Percentiles rank a stretch among this genome's conserved stretches.
phyloP scores from a whole-genome alignment of 2,797 vertebrate genomes.

The Knipowitschia caucasica region DNA sequence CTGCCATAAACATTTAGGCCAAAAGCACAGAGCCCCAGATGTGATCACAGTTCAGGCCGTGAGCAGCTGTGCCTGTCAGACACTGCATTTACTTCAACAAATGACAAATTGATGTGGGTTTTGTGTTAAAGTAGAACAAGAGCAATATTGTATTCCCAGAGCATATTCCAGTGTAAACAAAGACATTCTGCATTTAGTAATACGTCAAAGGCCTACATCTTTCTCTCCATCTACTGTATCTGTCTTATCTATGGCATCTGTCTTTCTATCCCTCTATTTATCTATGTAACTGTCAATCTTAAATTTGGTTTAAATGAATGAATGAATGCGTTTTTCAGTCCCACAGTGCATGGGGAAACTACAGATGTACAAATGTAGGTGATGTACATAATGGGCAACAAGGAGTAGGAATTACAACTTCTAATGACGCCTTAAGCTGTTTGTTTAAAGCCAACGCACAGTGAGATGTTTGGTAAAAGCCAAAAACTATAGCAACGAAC shows the following conservation, averaged over 20 bases:
- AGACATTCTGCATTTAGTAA: background rate
- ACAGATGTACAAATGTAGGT: too few relatives aligned
- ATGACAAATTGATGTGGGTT: conserved; percentile 5
- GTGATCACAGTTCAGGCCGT: conserved; percentile 2
- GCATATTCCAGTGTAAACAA: background rate
- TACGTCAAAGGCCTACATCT: background rate
- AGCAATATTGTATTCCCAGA: background rate
- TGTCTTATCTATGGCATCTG: too few relatives aligned
- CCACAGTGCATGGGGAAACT: too few relatives aligned
- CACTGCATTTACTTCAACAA: conserved; percentile 3
- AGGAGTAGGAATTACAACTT: too few relatives aligned
- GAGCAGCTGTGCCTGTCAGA: conserved; percentile 6
- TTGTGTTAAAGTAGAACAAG: conserved; percentile 1
- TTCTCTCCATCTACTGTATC: too few relatives aligned
- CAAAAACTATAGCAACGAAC: background rate
- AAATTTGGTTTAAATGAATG: too few relatives aligned
- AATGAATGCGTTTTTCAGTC: too few relatives aligned
- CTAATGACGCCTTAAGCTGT: too few relatives aligned
- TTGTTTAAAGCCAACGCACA: too few relatives aligned
- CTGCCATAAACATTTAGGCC: conserved; percentile 4
- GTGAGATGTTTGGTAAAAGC: background rate
- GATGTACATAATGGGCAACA: too few relatives aligned
- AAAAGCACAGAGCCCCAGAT: conserved; percentile 6
- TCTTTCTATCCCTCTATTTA: too few relatives aligned
- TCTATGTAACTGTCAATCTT: too few relatives aligned